Base-by-base conservation (phyloP, 1,140 invertebrate species). In the Helicorthomorpha holstii region DNA sequence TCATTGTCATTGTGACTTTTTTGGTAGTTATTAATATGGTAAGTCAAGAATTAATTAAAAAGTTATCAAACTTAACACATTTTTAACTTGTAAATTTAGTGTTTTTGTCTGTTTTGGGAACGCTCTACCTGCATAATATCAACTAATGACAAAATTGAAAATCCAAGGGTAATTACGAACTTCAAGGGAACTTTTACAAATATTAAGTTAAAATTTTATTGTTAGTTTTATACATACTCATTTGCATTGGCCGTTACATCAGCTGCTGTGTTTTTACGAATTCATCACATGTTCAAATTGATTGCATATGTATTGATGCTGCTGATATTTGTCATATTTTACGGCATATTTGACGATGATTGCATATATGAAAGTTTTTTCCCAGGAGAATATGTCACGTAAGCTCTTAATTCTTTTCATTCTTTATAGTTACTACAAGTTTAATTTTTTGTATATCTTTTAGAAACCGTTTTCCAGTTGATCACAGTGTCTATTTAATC, bases 201-300 rank as follows among this genome's bases (percentile, higher is more conserved):
- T 7, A 34, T 34, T 34, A 34, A 7, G 7, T 34, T 7, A 7
- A 34, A 7, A 34, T 50, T 59, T 45, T 49, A 29, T 46, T 65
- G 64, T 50, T 65, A 92, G 88, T 84, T 87, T 64, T 82, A 88
- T 56, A 85, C 85, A 0, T 79, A 86, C 65, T 82, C 80, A 53
- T 81, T 82, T 65, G 76, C 80, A 14, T 61, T 93, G 54, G 77
- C 81, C 0, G 76, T 92, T 52, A 71, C 87, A 2, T 76, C 81
- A 50, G 81, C 79, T 46, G 88, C 86, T 57, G 68, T 87, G 2
- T 93, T 93, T 66, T 76, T 90, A 24, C 74, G 85, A 54, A 81
- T 92, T 7, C 82, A 88, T 58, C 86, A 85, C 59, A 69, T 82
- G 46, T 67, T 92, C 22, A 94, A 93, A 70, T 73, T 88, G 49